Percentiles rank a stretch among this genome's conserved stretches.
Evolutionary conservation across 2,888 invertebrate genomes (phyloP).

Genomic region (Petrolisthes manimaculis): DNA sequence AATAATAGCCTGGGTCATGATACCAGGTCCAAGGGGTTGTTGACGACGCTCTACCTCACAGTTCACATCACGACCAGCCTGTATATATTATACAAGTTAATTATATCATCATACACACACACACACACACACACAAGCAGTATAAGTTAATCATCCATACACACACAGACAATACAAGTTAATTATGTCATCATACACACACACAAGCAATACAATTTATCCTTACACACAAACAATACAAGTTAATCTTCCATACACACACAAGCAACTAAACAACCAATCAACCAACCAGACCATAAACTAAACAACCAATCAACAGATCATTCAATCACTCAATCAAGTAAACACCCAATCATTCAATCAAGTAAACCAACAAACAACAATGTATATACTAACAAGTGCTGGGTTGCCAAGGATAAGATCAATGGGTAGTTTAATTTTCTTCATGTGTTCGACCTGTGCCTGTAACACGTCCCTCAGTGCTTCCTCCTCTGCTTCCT

Average conservation of each 20-base stretch:
- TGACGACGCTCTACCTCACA: conserved; percentile 62
- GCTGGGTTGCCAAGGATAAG: conserved; percentile 62
- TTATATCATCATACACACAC: no score
- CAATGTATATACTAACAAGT: conserved; percentile 38
- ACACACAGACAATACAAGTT: not conserved
- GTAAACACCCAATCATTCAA: not conserved
- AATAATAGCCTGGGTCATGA: conserved; percentile 61
- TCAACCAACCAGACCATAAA: not conserved
- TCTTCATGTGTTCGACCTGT: conserved; percentile 49
- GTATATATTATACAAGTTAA: not conserved
- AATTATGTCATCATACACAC: not conserved
- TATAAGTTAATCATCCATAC: not conserved
- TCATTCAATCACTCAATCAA: not conserved
- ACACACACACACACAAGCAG: not conserved
- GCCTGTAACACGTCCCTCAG: conserved; percentile 41
- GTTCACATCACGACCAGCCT: conserved; percentile 50
- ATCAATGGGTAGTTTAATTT: conserved; percentile 58
- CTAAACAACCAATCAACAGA: not conserved
- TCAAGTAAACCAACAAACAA: not conserved
- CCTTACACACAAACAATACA: not conserved
- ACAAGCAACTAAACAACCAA: not conserved
- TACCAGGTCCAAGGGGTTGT: conserved; percentile 49
- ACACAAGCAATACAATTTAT: not conserved
- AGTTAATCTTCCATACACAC: not conserved
- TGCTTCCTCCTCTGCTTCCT: conserved; percentile 27